Evolutionary conservation across 2,888 invertebrate genomes (phyloP).

Genomic region (Euproctis similis): DNA sequence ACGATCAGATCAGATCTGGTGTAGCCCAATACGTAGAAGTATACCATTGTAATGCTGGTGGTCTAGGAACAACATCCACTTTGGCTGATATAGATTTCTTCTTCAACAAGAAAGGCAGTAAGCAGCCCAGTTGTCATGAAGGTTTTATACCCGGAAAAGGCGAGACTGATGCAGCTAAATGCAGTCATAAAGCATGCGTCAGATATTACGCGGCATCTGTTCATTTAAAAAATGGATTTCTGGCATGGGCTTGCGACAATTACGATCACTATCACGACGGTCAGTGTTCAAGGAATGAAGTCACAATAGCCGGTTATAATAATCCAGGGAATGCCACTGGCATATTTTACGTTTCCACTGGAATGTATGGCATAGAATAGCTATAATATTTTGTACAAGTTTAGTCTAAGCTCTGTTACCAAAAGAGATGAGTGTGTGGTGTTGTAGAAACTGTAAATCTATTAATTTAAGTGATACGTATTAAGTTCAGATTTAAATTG

Average conservation of each 20-base stretch:
- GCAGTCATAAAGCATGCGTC: constrained; percentile 62
- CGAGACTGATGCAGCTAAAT: constrained; percentile 54
- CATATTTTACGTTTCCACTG: constrained; percentile 57
- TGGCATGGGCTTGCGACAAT: constrained; percentile 54
- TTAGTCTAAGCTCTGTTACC: too few species aligned
- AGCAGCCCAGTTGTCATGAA: constrained; percentile 71
- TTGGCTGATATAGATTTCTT: constrained; percentile 76
- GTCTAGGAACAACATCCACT: constrained; percentile 64
- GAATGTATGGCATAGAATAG: constrained; percentile 38
- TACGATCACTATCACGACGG: constrained; percentile 49
- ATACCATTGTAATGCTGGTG: constrained; percentile 77
- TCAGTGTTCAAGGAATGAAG: constrained; percentile 46
- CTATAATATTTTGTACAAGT: too few species aligned
- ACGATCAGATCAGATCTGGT: constrained; percentile 66
- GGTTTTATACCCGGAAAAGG: constrained; percentile 49
- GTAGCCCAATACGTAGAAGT: constrained; percentile 77
- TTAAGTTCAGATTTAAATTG: too few species aligned
- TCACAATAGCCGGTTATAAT: constrained; percentile 56
- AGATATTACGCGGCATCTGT: constrained; percentile 52
- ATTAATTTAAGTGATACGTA: too few species aligned
- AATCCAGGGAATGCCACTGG: constrained; percentile 65
- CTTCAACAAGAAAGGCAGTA: constrained; percentile 73
- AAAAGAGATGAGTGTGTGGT: too few species aligned
- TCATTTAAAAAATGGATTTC: constrained; percentile 40
- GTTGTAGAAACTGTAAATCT: too few species aligned